phyloP scores from a whole-genome alignment of 2,797 vertebrate species.

The Dipus sagitta region DNA sequence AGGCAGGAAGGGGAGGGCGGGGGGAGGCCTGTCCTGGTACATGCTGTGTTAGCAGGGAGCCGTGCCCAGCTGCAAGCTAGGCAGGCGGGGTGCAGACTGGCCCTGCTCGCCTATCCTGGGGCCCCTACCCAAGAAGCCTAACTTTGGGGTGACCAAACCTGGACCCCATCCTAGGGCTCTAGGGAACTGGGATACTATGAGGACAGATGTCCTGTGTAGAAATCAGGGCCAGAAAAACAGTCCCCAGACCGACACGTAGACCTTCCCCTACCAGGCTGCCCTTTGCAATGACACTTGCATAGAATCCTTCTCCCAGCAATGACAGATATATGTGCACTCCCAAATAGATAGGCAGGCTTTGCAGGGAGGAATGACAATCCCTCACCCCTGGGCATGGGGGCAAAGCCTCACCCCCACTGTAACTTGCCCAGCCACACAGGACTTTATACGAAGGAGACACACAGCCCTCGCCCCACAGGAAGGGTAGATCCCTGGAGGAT shows the following conservation, averaged over 20 bases:
- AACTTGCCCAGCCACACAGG: not conserved
- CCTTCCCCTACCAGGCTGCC: too few relatives aligned
- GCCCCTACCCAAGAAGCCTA: not conserved
- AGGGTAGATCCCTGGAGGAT: not conserved
- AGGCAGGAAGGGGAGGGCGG: constrained; percentile 1
- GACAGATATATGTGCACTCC: not conserved
- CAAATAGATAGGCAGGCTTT: not conserved
- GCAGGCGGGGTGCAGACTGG: constrained; percentile 30
- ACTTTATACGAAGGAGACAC: not conserved
- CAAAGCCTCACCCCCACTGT: not conserved
- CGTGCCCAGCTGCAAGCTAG: constrained; percentile 65
- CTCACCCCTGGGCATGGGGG: not conserved
- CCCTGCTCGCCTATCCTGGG: not conserved
- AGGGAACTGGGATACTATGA: not conserved
- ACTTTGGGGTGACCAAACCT: not conserved
- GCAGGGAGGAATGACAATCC: not conserved
- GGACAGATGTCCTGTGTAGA: not conserved
- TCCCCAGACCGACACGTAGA: not conserved
- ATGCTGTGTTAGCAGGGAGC: constrained; percentile 78
- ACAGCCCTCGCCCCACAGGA: not conserved
- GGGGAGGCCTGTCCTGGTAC: constrained; percentile 18
- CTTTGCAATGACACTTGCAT: not conserved
- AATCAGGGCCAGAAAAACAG: not conserved
- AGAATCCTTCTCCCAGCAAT: constrained; percentile 4
- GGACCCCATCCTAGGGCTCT: not conserved